Base-by-base conservation (phyloP, 2,888 invertebrate genomes). In the Chaetogeoica ovagalla region DNA sequence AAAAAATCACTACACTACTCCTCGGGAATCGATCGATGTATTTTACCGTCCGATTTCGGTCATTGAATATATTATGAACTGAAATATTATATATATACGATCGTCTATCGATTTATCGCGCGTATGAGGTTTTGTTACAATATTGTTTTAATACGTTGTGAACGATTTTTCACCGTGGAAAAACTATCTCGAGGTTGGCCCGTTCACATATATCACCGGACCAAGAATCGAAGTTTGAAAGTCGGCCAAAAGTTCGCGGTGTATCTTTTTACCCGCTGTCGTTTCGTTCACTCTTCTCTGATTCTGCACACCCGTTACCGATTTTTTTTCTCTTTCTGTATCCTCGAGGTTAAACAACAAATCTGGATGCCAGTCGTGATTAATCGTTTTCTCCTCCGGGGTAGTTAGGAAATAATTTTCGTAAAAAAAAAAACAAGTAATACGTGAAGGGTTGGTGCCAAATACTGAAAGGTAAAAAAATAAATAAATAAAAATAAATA, bases 311-410 rank as follows among this genome's bases (percentile, higher is more conserved):
- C 55, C 55, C 19, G 11, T 65, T 65, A n/a, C 11, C 48, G 13
- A 30, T 15, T 15, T 48, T 74, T 37, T 23, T 62, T 30, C 9
- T n/a, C 37, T 11, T 48, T 23, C 39, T 2, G 39, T 48, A 48
- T 48, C 11, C 15, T 48, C 48, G 48, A 48, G 39, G 55, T 79
- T 57, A 65, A 71, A 71, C 23, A 79, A 70, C 77, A 63, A 79
- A 79, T 70, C 63, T 71, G 77, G 70, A 62, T 63, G 62, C 39
- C 19, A 21, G 71, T 65, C 63, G 55, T 79, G 79, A 79, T 79
- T 79, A 79, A 79, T 79, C 43, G 39, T 57, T 70, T 57, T 60
- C 62, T 37, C 15, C 23, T 11, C 48, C 48, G 48, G 48, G 48
- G 48, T 30, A 15, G 23, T 71, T 30, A 5, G 55, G 43, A 79